Evolutionary conservation across 1,140 invertebrate genomes (phyloP), one percentile per base, ranked within the genome.

Genomic region (Pinna nobilis): DNA sequence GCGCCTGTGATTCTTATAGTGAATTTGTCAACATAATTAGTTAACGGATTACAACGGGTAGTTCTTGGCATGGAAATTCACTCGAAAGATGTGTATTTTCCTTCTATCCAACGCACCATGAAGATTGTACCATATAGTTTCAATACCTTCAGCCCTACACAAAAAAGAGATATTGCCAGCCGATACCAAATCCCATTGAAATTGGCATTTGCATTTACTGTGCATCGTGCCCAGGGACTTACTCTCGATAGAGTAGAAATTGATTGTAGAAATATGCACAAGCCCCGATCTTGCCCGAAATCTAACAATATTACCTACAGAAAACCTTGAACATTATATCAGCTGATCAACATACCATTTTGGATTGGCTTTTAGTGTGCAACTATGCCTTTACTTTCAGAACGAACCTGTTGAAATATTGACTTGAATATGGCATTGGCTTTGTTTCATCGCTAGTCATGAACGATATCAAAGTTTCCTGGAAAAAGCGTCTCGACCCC

Each of bases 211-310:
- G 65, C 65, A n/a, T 28, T 74, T 15, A 74, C 72, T n/a, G 47
- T 49, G n/a, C 72, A 74, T 49, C 63, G 57, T 25, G 55, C 64
- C 18, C 72, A 74, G 28, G 72, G 65, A 39, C 33, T 69, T 37
- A 74, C 72, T 15, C 25, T 74, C 18, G 37, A 63, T 13, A 61
- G 59, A 7, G 35, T 76, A 3, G 53, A 33, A 30, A 30, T 76
- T 20, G 49, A 76, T 30, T 70, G 68, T 47, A 59, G 50, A 41
- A 9, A 63, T 63, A 76, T 76, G 49, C 37, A 23, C 33, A 44
- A 71, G 23, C 53, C 69, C n/a, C n/a, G n/a, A n/a, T n/a, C n/a
- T n/a, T n/a, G n/a, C n/a, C n/a, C n/a, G n/a, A n/a, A n/a, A n/a
- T n/a, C n/a, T n/a, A n/a, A n/a, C n/a, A n/a, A n/a, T n/a, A n/a